Evolutionary conservation across 2,888 invertebrate species (phyloP).

Genomic region (Cataglyphis livida): DNA sequence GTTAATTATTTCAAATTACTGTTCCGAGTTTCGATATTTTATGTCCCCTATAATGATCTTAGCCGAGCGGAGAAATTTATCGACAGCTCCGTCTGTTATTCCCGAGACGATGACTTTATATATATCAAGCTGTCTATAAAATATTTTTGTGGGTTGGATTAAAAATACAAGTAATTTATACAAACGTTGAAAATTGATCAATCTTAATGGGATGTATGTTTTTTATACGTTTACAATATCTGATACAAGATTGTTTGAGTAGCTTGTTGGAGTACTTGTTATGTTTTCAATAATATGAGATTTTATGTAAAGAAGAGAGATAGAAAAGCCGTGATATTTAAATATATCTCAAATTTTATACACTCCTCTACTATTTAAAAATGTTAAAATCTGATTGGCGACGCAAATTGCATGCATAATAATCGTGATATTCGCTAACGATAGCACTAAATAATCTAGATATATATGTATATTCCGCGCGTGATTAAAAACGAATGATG

Average conservation of each 20-base stretch:
- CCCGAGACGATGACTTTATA: not conserved
- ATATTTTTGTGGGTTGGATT: not conserved
- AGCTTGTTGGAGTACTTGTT: not conserved
- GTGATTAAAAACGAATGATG: slow-evolving; percentile 38
- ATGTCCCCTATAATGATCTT: not conserved
- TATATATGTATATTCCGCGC: slow-evolving; percentile 34
- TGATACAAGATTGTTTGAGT: not conserved
- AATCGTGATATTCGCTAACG: slow-evolving; percentile 15
- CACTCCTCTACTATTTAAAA: not conserved
- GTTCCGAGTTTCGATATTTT: not conserved
- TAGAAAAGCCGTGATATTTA: not conserved
- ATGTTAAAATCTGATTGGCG: not conserved
- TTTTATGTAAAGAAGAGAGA: not conserved
- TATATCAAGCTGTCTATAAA: not conserved
- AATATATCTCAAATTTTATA: not conserved
- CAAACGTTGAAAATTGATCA: slow-evolving; percentile 2
- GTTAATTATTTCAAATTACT: slow-evolving; percentile 35
- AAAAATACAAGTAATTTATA: not conserved
- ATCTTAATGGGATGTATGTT: not conserved
- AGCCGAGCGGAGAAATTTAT: not conserved
- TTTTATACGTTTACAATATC: not conserved
- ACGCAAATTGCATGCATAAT: not conserved
- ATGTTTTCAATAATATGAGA: not conserved
- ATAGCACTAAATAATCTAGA: slow-evolving; percentile 15
- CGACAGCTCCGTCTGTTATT: not conserved